Base-by-base conservation (phyloP, 1,140 invertebrate species). In the Tetragonula clypearis region DNA sequence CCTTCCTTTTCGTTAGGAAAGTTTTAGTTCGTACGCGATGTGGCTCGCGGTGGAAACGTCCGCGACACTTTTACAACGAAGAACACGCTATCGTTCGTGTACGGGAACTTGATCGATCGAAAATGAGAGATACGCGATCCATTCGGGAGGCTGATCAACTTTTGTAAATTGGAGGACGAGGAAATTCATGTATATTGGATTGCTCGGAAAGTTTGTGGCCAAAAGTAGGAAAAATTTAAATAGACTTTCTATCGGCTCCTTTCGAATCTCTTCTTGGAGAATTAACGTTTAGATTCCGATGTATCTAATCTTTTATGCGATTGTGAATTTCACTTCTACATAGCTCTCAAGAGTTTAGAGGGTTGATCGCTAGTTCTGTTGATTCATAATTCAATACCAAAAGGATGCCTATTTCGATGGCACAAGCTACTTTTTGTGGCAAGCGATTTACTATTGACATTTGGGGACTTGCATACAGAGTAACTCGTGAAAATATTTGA, bases 21-120 rank as follows among this genome's bases (percentile, higher is more conserved):
- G 60, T 82, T 74, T 41, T 76, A 82, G 76, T 84, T 65, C 69
- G 77, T 55, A 58, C 49, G 21, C 15, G 30, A n/a, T 56, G n/a
- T 53, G 60, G 41, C 41, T 30, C 35, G 17, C 17, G 19, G 15
- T 19, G 35, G 26, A 75, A 55, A 58, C 62, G 62, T 73, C 53
- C 69, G 49, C 21, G 58, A 41, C 26, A 78, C 76, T 78, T 58
- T 9, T 41, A 53, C 23, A n/a, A 30, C 41, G n/a, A 30, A 2
- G 6, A 30, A 26, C 2, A 26, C 35, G 30, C 30, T 72, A 72
- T 72, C 71, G 23, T 41, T 19, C 23, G 72, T n/a, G 26, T 74
- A 30, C 49, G n/a, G n/a, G 30, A 56, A 41, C 6, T 49, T 49
- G 21, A 58, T 41, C 55, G 75, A 77, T 62, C 60, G 21, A 72